Percentiles rank a stretch among this genome's conserved stretches.
These are phyloP conservation scores for Melanotaenia maccullochi DNA, from an alignment of 2,797 vertebrate genomes.

Conservation along the genomic window DNA sequence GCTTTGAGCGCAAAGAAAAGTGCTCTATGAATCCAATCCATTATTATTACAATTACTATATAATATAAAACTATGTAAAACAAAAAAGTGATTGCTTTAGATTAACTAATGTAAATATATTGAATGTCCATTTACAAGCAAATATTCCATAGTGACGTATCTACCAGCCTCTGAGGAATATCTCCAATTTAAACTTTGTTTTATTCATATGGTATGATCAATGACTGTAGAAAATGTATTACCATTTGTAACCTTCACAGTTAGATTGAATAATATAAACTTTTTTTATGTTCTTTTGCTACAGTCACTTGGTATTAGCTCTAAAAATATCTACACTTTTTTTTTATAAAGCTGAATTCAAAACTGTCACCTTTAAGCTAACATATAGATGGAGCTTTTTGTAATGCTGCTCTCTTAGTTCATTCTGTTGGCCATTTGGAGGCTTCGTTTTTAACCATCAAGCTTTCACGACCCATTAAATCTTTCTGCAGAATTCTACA, in stretches of 20 bases:
- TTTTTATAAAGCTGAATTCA: constrained; percentile 1
- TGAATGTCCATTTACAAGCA: background rate
- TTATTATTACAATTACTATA: too few species aligned
- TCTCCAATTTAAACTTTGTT: background rate
- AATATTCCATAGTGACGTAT: background rate
- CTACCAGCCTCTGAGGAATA: background rate
- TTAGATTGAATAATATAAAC: background rate
- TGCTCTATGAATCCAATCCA: too few species aligned
- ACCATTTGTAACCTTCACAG: background rate
- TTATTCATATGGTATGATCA: background rate
- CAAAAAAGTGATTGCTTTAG: constrained; percentile 5
- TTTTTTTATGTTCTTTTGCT: background rate
- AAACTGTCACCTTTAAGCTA: constrained; percentile 18
- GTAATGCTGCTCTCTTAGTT: constrained; percentile 33
- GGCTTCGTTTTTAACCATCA: constrained; percentile 68
- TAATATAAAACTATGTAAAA: too few species aligned
- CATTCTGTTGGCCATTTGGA: constrained; percentile 45
- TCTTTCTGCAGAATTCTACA: constrained; percentile 79
- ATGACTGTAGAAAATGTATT: background rate
- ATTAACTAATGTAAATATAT: too few species aligned
- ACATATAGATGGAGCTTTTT: constrained; percentile 26
- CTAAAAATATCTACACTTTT: background rate
- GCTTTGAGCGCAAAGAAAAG: background rate
- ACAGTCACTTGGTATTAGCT: background rate
- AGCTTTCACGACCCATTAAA: constrained; percentile 79